Conservation (phyloP, 2,113 vertebrate genomes). For the Phyllostomus discolor region DNA sequence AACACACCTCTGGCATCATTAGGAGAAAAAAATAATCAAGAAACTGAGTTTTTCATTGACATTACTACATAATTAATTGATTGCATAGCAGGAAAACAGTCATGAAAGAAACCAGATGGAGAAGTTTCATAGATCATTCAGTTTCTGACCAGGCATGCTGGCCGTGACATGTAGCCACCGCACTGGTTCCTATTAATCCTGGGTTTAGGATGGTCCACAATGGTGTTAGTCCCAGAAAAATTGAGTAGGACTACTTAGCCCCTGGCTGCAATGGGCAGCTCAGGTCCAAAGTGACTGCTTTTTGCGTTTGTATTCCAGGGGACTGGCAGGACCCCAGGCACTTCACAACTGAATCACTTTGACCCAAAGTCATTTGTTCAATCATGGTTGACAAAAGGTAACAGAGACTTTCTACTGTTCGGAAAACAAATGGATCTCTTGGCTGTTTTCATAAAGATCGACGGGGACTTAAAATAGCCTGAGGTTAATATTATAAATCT, state of each 20-base stretch:
- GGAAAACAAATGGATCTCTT: constrained; percentile 84
- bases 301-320: constrained; percentile 71
- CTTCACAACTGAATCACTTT: constrained; percentile 78
- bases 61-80: not conserved
- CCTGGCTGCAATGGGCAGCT: constrained; percentile 68
- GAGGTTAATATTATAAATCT: constrained; percentile 87
- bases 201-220: constrained; percentile 20
- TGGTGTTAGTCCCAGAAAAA: constrained; percentile 50
- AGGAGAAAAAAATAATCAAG: not conserved
- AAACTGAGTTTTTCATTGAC: not conserved
- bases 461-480: constrained; percentile 83
- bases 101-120: not conserved
- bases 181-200: constrained; percentile 52
- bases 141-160: constrained; percentile 28
- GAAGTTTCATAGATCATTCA: not conserved
- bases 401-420: constrained; percentile 77
- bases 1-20: not conserved
- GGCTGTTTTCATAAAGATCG: constrained; percentile 82
- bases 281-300: constrained; percentile 70
- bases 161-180: not conserved
- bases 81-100: not conserved
- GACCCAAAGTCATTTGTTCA: constrained; percentile 82
- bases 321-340: constrained; percentile 70
- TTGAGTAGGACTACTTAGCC: constrained; percentile 65
- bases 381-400: constrained; percentile 81